Conservation (phyloP, 2,113 vertebrate species). For the Tursiops truncatus region DNA sequence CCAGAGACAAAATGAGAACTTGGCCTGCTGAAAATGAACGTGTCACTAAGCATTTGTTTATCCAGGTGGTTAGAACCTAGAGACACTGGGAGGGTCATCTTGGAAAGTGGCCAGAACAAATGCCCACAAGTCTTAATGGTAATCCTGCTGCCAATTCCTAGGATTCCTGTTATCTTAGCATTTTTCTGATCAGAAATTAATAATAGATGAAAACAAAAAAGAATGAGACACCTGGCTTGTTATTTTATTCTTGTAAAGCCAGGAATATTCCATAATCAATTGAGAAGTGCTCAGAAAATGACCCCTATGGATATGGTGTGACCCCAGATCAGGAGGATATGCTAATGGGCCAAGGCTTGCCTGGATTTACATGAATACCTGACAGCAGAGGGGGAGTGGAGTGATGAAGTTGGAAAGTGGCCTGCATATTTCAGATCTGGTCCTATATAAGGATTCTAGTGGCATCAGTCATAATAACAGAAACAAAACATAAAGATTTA, state of each 20-base stretch:
- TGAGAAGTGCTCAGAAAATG: neutral
- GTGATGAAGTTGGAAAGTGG: neutral
- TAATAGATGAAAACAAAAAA: constrained; percentile 29
- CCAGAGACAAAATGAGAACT: constrained; percentile 16
- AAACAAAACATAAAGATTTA: neutral
- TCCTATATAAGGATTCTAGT: neutral
- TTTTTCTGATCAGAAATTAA: constrained; percentile 36
- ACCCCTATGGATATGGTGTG: neutral
- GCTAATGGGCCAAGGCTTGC: neutral
- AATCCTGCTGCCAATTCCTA: constrained; percentile 43
- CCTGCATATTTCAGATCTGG: neutral
- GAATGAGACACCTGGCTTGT: neutral
- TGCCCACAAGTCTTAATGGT: constrained; percentile 18
- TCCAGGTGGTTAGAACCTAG: constrained; percentile 58
- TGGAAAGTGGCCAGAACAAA: constrained; percentile 59
- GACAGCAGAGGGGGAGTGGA: rapidly evolving
- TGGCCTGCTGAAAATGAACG: neutral
- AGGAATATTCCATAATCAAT: neutral
- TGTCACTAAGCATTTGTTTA: constrained; percentile 58
- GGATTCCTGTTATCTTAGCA: constrained; percentile 51
- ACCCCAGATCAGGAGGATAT: neutral
- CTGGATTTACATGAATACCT: neutral
- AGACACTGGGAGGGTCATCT: constrained; percentile 45
- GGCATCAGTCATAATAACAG: neutral
- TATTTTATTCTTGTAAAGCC: neutral